Evolutionary conservation across 2,888 invertebrate species (phyloP), one percentile per base, ranked within the genome.

Genomic region (Protophormia terraenovae): DNA sequence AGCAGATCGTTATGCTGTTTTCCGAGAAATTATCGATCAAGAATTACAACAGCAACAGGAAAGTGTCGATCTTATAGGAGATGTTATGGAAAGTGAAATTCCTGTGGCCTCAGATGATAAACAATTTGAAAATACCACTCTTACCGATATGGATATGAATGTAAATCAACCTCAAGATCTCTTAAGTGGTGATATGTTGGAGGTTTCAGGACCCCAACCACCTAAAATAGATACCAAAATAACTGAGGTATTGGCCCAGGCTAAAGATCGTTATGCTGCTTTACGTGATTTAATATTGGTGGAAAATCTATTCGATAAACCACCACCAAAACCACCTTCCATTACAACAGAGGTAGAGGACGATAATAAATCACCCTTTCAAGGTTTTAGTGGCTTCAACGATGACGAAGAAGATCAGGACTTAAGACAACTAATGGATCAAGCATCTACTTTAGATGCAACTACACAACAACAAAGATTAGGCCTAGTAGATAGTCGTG

Each of bases 1-100:
- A 0, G 96, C 96, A 89, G 97, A 97, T 90, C 95, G 97, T 88
- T 98, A 98, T 91, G 97, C 97, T 0, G 97, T 96, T 0, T 97
- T 98, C 89, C 94, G 97, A 85, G 97, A 98, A 93, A 94, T 97
- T 87, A 96, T 97, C 87, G 95, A 97, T 89, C 96, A 96, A 90
- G 95, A 95, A 88, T 91, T 95, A 32, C 95, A 95, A 90, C 93
- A 93, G 24, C 95, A 95, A 90, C 90, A 89, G 88, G 89, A 90
- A 83, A 89, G 90, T 71, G 91, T 91, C 0, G 91, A 91, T 85
- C 87, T 91, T 0, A 89, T 91, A 88, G 91, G 91, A 0, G 91
- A 91, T 84, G 78, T 90, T 0, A 73, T 79, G 32, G 82, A 84
- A 32, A 53, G 53, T 3, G 80, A 83, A 38, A 29, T 35, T 24